A percentile compares a stretch with the other conserved stretches of the same genome.
Conservation (phyloP, 2,113 vertebrate genomes). For the Daphoenositta chrysoptera region DNA sequence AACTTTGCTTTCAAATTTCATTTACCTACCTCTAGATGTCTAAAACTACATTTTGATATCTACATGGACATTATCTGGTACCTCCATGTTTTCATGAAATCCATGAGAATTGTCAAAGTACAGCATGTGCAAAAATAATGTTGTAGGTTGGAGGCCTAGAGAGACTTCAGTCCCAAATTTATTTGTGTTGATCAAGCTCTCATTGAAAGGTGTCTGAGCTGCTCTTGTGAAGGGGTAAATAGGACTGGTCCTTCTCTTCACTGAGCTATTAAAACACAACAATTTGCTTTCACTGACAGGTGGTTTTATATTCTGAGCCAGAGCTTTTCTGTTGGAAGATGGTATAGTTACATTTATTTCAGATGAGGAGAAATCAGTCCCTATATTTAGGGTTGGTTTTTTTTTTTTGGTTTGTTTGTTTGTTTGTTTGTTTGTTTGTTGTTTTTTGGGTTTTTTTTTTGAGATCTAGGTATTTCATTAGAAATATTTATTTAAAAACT, state of each 20-base stretch:
- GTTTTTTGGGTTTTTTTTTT: no score
- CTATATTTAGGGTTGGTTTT: neutral
- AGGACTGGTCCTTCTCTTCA: neutral
- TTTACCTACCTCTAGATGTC: neutral
- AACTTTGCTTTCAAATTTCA: neutral
- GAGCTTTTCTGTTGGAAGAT: neutral
- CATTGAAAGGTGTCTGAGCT: neutral
- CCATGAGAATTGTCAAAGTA: neutral
- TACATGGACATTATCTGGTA: neutral
- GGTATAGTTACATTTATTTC: neutral
- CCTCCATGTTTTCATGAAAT: neutral
- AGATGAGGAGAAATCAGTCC: fast-evolving
- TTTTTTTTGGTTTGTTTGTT: no score
- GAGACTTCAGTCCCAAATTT: neutral
- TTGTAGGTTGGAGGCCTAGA: neutral
- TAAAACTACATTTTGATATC: neutral
- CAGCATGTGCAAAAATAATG: neutral
- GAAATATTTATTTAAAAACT: neutral
- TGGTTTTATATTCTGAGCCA: neutral
- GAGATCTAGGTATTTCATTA: neutral
- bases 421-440: no score
- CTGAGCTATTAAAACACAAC: neutral
- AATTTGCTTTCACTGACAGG: neutral
- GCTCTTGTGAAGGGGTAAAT: neutral
- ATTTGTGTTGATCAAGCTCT: neutral